These are phyloP conservation scores for Drosophila carrolli DNA, from an alignment of 1,140 invertebrate genomes.

Conservation along the genomic window DNA sequence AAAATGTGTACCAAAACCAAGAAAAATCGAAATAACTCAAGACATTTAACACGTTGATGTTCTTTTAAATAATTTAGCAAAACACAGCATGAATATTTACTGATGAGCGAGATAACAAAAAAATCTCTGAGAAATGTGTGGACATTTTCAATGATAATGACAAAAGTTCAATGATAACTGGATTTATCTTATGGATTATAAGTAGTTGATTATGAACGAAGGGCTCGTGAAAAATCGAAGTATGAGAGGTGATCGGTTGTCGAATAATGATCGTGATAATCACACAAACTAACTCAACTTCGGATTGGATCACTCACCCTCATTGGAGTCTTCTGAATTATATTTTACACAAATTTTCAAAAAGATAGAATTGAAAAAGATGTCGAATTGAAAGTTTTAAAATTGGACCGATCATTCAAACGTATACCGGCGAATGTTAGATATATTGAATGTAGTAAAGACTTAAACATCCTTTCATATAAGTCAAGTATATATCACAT, in stretches of 20 bases:
- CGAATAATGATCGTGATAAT: constrained; percentile 26
- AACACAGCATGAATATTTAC: constrained; percentile 82
- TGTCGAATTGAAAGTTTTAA: constrained; percentile 51
- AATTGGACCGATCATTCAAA: constrained; percentile 37
- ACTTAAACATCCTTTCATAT: not conserved
- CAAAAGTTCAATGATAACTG: constrained; percentile 10
- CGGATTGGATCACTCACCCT: constrained; percentile 78
- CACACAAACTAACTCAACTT: constrained; percentile 51
- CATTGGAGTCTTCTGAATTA: constrained; percentile 81
- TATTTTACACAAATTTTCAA: constrained; percentile 58
- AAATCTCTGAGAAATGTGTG: constrained; percentile 20
- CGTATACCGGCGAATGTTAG: constrained; percentile 29
- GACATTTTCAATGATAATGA: constrained; percentile 25
- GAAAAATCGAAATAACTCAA: constrained; percentile 18
- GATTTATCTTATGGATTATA: constrained; percentile 5
- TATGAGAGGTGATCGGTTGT: constrained; percentile 40
- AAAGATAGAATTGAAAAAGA: constrained; percentile 58
- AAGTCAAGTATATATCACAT: constrained; percentile 77
- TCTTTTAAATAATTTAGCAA: constrained; percentile 59
- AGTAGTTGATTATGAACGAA: constrained; percentile 19
- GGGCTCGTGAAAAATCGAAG: constrained; percentile 32
- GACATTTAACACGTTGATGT: constrained; percentile 23
- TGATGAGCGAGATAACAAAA: constrained; percentile 23
- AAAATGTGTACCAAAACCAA: constrained; percentile 54
- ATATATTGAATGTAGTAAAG: constrained; percentile 4